Evolutionary conservation across 2,797 vertebrate genomes (phyloP), one percentile per base, ranked within the genome.

Genomic region (Mycteria americana): DNA sequence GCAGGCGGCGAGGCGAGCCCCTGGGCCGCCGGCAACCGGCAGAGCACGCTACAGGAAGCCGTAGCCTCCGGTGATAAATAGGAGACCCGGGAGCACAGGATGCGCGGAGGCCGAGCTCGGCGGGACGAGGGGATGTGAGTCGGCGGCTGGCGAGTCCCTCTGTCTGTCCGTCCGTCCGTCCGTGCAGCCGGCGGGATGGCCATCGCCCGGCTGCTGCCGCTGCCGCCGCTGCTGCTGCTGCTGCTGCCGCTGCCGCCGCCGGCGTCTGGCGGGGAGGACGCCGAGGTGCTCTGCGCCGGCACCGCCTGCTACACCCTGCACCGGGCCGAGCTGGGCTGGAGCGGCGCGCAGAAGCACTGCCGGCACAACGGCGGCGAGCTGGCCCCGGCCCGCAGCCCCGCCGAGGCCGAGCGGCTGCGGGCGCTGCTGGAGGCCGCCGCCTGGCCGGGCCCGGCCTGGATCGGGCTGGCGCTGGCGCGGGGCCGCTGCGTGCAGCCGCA

Each of bases 41-140:
- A 62, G 76, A 59, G 83, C 75, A 86, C 92, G 65, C 96, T 95
- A 95, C 98, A 98, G 98, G 98, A 98, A 98, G 85, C 95, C 39
- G 79, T 83, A 70, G 97, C 96, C 96, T 97, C 98, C 97, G 97
- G 97, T 97, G 97, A 98, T 98, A 97, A 98, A 98, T 97, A 98
- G 98, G 96, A 97, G 96, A 88, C 80, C 77, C 74, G 60, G 73
- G 85, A 91, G 96, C 97, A 98, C 98, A 98, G 98, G 98, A 98
- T 98, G 97, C 92, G 75, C 70, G 87, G 63, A 33, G 79, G 92
- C 88, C 18, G 64, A 94, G 93, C 88, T 86, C 78, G 81, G 96
- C 88, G 63, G 95, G 95, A 76, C 91, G 53, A 90, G 92, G 97
- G 97, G 93, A 98, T 97, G 97, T 93, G 96, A 93, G 94, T 43